These are phyloP conservation scores for Tetragonisca angustula DNA, from an alignment of 2,888 invertebrate species.

Conservation along the genomic window DNA sequence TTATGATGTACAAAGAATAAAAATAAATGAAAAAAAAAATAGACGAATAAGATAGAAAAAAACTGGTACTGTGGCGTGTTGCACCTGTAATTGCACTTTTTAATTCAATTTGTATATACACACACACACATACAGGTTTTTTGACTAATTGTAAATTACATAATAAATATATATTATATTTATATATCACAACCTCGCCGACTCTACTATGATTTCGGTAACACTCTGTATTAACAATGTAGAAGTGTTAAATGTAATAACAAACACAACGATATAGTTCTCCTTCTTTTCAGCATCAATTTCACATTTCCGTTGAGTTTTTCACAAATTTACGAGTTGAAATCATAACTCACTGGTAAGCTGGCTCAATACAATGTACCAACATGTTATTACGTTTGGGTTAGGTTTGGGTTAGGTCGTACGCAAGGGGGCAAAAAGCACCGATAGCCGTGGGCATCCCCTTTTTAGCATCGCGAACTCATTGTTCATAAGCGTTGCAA, in stretches of 20 bases:
- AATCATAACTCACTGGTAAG: conserved; percentile 28
- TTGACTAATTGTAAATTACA: too few species aligned
- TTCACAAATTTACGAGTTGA: conserved; percentile 20
- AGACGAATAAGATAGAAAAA: too few species aligned
- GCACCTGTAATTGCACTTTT: too few species aligned
- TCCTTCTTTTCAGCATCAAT: not conserved
- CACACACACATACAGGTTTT: too few species aligned
- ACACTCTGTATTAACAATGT: not conserved
- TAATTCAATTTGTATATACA: too few species aligned
- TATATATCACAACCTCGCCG: too few species aligned
- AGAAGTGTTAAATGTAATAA: not conserved
- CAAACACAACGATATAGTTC: not conserved
- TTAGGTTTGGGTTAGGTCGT: not conserved
- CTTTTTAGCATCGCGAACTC: conserved; percentile 41
- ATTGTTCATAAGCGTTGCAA: conserved; percentile 63
- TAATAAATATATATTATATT: too few species aligned
- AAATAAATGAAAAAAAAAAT: too few species aligned
- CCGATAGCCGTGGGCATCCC: conserved; percentile 36
- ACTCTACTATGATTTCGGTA: too few species aligned
- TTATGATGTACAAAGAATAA: too few species aligned
- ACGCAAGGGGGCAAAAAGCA: conserved; percentile 36
- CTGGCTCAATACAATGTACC: conserved; percentile 31
- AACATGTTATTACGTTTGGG: conserved; percentile 44
- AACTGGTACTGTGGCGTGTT: too few species aligned
- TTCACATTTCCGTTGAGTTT: conserved; percentile 10